A percentile compares a stretch with the other conserved stretches of the same genome.
Evolutionary conservation across 2,113 vertebrate genomes (phyloP).

Genomic region (Platanista minor): DNA sequence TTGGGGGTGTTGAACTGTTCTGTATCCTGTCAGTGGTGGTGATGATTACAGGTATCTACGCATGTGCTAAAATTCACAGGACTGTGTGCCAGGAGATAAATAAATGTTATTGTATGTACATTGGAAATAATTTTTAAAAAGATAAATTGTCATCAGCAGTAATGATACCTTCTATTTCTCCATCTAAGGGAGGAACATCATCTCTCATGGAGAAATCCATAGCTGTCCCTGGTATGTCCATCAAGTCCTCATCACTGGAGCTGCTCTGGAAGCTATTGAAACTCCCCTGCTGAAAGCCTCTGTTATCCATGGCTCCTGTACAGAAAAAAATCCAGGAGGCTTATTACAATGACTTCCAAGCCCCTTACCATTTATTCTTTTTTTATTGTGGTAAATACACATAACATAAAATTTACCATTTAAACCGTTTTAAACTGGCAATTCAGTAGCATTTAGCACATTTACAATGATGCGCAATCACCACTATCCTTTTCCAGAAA

Average conservation of each 20-base stretch:
- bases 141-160: background rate
- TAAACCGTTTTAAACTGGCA: slow-evolving; percentile 24
- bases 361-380: background rate
- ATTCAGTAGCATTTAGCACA: background rate
- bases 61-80: background rate
- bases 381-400: background rate
- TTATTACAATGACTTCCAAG: slow-evolving; percentile 21
- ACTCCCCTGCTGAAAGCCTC: slow-evolving; percentile 82
- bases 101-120: background rate
- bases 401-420: background rate
- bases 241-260: slow-evolving; percentile 93
- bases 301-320: slow-evolving; percentile 84
- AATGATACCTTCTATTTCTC: slow-evolving; percentile 86
- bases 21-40: background rate
- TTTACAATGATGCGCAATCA: background rate
- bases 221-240: slow-evolving; percentile 89
- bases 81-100: background rate
- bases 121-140: slow-evolving; percentile 17
- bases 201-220: slow-evolving; percentile 88
- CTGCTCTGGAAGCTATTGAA: slow-evolving; percentile 83
- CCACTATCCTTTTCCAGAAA: slow-evolving; percentile 1
- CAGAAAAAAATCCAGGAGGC: slow-evolving; percentile 12
- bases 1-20: background rate
- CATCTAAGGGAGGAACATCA: slow-evolving; percentile 88
- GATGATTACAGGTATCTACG: background rate